These are phyloP conservation scores for Atrina japonica DNA, from an alignment of 2,888 invertebrate genomes.

Conservation along the genomic window DNA sequence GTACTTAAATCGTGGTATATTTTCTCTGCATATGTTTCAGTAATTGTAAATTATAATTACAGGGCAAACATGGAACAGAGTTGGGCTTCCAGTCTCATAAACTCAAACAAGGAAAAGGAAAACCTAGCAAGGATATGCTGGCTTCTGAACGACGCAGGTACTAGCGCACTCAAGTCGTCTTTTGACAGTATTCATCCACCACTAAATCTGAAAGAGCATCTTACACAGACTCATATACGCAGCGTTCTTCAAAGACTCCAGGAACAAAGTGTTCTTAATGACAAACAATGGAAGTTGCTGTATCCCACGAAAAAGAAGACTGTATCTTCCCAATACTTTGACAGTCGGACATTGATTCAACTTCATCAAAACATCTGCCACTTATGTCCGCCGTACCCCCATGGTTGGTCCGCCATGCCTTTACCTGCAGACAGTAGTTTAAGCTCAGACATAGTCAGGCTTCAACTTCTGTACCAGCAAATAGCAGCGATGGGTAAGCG, in stretches of 20 bases:
- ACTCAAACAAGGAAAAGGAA: constrained; percentile 62
- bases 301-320: constrained; percentile 64
- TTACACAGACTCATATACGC: constrained; percentile 65
- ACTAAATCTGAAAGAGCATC: constrained; percentile 62
- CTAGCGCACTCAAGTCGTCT: constrained; percentile 58
- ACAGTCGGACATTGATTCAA: constrained; percentile 63
- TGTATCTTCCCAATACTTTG: constrained; percentile 66
- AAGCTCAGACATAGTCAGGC: constrained; percentile 72
- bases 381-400: constrained; percentile 75
- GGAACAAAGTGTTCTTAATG: constrained; percentile 52
- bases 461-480: constrained; percentile 63
- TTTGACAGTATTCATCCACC: constrained; percentile 74
- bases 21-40: not conserved
- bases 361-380: constrained; percentile 75
- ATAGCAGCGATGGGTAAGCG: constrained; percentile 55
- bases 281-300: constrained; percentile 65
- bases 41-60: constrained; percentile 16
- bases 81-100: constrained; percentile 50
- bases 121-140: constrained; percentile 68
- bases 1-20: not conserved
- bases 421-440: constrained; percentile 67
- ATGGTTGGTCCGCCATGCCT: constrained; percentile 74
- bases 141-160: constrained; percentile 71
- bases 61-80: constrained; percentile 62
- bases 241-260: constrained; percentile 59